phyloP scores from a whole-genome alignment of 2,888 invertebrate genomes.

The Schrankia costaestrigalis region DNA sequence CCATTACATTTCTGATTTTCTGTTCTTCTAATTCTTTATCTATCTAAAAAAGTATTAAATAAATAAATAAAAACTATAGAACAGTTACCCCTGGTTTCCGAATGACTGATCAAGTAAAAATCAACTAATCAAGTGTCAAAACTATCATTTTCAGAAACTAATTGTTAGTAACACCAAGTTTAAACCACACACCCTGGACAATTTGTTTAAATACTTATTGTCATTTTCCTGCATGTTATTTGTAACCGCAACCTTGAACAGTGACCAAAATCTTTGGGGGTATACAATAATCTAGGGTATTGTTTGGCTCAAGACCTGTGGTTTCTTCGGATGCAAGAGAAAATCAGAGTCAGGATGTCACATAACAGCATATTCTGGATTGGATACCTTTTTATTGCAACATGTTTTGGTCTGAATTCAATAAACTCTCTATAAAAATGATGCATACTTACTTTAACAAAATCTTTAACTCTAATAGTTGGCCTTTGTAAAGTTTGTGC shows the following conservation, averaged over 20 bases:
- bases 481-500: slow-evolving; percentile 54
- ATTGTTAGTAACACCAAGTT: no score
- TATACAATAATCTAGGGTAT: no score
- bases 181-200: no score
- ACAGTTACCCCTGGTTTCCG: neutral
- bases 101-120: neutral
- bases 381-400: no score
- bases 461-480: slow-evolving; percentile 65
- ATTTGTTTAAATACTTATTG: no score
- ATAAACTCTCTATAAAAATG: neutral
- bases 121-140: no score
- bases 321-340: no score
- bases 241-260: neutral
- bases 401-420: no score
- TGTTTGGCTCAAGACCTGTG: no score
- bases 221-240: neutral
- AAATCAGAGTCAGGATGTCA: neutral
- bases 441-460: slow-evolving; percentile 55
- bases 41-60: slow-evolving; percentile 44
- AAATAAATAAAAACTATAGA: neutral
- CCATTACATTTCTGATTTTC: slow-evolving; percentile 58
- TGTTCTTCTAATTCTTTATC: slow-evolving; percentile 71
- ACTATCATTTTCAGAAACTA: no score
- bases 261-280: no score
- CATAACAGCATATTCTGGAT: neutral